A percentile compares a stretch with the other conserved stretches of the same genome.
Evolutionary conservation across 1,140 invertebrate species (phyloP).

Genomic region (Ditylenchus dipsaci): DNA sequence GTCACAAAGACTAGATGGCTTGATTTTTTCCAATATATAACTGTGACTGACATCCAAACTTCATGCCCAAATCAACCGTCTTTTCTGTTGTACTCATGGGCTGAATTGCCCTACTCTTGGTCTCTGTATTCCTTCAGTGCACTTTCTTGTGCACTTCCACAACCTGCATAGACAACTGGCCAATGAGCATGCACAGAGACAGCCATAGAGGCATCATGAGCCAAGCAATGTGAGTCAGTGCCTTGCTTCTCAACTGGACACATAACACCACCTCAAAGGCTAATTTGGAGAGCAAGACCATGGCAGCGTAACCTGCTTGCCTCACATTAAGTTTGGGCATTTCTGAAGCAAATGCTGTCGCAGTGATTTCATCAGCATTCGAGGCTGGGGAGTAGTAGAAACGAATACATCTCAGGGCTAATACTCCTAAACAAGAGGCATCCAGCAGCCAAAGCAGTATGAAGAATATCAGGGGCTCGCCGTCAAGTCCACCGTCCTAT

Average conservation of each 20-base stretch:
- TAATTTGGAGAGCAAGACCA: constrained; percentile 10
- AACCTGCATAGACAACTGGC: background rate
- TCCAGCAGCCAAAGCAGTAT: constrained; percentile 15
- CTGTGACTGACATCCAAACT: too few species aligned
- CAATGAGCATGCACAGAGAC: constrained; percentile 2
- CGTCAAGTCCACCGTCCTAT: constrained; percentile 18
- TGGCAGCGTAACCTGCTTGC: background rate
- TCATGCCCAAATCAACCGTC: too few species aligned
- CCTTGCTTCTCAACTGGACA: background rate
- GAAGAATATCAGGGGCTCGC: constrained; percentile 23
- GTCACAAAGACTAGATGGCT: too few species aligned
- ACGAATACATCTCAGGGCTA: constrained; percentile 14
- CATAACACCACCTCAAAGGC: constrained; percentile 21
- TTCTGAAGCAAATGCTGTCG: constrained; percentile 2
- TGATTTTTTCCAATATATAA: too few species aligned
- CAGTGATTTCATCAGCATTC: constrained; percentile 6
- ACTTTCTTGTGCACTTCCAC: background rate
- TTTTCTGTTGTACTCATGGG: too few species aligned
- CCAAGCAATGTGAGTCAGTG: constrained; percentile 1
- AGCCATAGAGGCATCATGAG: constrained; percentile 17
- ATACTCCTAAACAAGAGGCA: constrained; percentile 11
- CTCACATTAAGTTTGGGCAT: background rate
- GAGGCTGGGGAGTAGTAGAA: constrained; percentile 15
- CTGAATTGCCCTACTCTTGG: too few species aligned
- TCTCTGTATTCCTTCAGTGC: too few species aligned